Evolutionary conservation across 2,888 invertebrate genomes (phyloP), one percentile per base, ranked within the genome.

Genomic region (Macrophya annulata): DNA sequence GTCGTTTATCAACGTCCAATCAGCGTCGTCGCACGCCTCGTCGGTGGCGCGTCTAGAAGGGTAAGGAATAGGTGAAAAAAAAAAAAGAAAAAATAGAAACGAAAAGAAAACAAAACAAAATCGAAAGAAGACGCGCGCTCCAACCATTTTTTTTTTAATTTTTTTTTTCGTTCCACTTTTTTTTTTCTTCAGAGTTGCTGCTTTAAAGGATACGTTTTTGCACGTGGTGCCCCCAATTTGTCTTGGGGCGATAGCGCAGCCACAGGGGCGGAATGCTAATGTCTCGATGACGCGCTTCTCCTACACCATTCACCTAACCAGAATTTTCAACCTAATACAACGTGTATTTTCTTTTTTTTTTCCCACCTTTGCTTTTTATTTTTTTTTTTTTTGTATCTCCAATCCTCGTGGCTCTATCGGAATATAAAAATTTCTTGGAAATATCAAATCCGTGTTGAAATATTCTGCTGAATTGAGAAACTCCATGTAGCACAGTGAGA

Each of bases 181-280:
- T 31, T 31, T 31, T 77, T 77, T 74, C 55, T 77, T 43, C 81
- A 62, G 12, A 43, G 81, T 81, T 81, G 40, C 81, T 81, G 81
- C 81, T 81, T 81, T 81, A 81, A 81, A 81, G 59, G 81, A 81
- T 81, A 81, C 59, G 81, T 81, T 81, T 81, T 81, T 81, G 81
- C 81, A 81, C 43, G 62, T 43, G 81, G 81, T 81, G 81, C 59
- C 81, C 81, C 81, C 81, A 81, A 81, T 81, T 81, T 81, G 81
- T 81, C 81, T 81, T 62, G 81, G 81, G 81, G 81, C 62, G 81
- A 81, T 81, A 59, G 59, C 81, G 21, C 43, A 15, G 81, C 62
- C 77, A 77, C 77, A 81, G 81, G 81, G 81, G 81, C 43, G 81
- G 81, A 81, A 81, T 81, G 81, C 81, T 81, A 81, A 81, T 81